Conservation (phyloP, 2,113 vertebrate species). For the Urocynchramus pylzowi region DNA sequence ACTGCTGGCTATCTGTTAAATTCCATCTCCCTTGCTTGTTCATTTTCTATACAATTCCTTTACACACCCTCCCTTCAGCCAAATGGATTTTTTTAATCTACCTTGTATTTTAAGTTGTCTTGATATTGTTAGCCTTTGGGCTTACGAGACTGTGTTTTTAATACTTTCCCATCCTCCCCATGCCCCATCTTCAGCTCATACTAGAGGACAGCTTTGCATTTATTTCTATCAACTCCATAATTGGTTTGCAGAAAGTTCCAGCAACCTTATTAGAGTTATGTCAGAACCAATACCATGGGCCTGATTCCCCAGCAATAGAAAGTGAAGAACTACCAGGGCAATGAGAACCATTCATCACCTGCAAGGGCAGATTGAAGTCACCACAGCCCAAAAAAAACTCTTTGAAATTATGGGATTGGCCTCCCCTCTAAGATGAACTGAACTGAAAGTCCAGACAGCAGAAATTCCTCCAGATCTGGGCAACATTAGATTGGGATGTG, state of each 20-base stretch:
- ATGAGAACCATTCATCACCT: not conserved
- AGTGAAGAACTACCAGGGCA: not conserved
- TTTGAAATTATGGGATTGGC: not conserved
- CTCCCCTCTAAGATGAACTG: not conserved
- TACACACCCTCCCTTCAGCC: slow-evolving; percentile 65
- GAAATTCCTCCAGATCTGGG: not conserved
- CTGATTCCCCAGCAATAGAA: slow-evolving; percentile 3
- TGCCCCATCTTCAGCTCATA: not conserved
- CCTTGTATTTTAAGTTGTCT: slow-evolving; percentile 70
- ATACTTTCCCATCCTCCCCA: slow-evolving; percentile 48
- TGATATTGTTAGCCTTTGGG: slow-evolving; percentile 72
- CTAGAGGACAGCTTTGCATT: slow-evolving; percentile 22
- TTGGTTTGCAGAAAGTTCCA: slow-evolving; percentile 51
- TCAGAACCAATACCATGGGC: slow-evolving; percentile 5
- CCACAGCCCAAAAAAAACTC: not conserved
- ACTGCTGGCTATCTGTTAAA: slow-evolving; percentile 56
- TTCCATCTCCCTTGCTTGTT: slow-evolving; percentile 62
- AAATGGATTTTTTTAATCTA: slow-evolving; percentile 72
- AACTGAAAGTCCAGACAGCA: not conserved
- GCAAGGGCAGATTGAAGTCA: not conserved
- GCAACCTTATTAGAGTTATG: slow-evolving; percentile 30
- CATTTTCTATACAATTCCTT: slow-evolving; percentile 69
- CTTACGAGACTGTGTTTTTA: slow-evolving; percentile 56
- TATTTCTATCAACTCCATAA: slow-evolving; percentile 30
- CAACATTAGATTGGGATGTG: not conserved